Evolutionary conservation across 2,888 invertebrate genomes (phyloP), one percentile per base, ranked within the genome.

Genomic region (Erebia epiphron): DNA sequence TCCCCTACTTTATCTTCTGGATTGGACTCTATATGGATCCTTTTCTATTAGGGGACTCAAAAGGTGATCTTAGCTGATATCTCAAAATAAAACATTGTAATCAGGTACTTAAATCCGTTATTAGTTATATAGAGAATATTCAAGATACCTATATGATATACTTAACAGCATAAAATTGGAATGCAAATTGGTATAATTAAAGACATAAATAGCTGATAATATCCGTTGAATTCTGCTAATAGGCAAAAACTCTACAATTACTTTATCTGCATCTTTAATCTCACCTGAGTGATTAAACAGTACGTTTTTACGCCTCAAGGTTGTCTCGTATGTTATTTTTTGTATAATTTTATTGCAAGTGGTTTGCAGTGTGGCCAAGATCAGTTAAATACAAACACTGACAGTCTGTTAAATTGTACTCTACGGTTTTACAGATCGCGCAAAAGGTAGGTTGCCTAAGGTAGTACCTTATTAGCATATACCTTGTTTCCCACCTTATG

Each of bases 201-300:
- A 50, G 21, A 62, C 43, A 56, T 35, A 64, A 64, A 70, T 61
- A 69, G n/a, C 13, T 43, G 60, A 69, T 64, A 57, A 71, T 68
- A 64, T 71, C 71, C 68, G 64, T 68, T 52, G 35, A 71, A 16
- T 43, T 2, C 26, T 46, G 43, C 43, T 71, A 71, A 69, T 69
- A 62, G 68, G 73, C 60, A 69, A 73, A 71, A 69, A 71, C 65
- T 49, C 26, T 66, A 63, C 63, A 35, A 63, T 56, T 60, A 41
- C 62, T 68, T 26, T 73, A 73, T 62, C 68, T 66, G 56, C 13
- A 57, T 7, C 10, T 41, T 41, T 11, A 13, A 67, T 69, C 67
- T 66, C 35, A 50, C 16, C 52, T 35, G 11, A 54, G 26, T 26
- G 41, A 54, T 13, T 9, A 16, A 64, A 60, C 41, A n/a, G 9